Conservation (phyloP, 2,113 vertebrate genomes). For the Eurypyga helias region DNA sequence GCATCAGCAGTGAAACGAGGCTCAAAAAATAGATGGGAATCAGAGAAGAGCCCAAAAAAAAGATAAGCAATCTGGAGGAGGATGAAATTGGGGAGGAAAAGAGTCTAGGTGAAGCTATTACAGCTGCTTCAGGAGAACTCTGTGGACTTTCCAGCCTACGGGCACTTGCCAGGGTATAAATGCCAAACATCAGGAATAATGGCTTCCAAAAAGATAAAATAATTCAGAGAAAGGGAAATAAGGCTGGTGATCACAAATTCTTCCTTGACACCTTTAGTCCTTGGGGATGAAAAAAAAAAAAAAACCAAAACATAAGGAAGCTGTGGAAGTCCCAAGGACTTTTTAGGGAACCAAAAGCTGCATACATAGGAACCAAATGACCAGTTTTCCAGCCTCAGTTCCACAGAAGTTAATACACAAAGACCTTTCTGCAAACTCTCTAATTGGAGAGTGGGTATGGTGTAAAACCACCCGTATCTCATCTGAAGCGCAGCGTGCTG, state of each 20-base stretch:
- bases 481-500: not conserved
- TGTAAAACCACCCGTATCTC: not conserved
- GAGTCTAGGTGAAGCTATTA: not conserved
- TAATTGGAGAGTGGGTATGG: not conserved
- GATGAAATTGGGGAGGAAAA: not conserved
- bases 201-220: not conserved
- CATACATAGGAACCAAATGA: not conserved
- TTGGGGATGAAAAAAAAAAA: not conserved
- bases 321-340: not conserved
- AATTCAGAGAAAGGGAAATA: not conserved
- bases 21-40: not conserved
- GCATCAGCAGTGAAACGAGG: not conserved
- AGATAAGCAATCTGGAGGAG: not conserved
- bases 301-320: not conserved
- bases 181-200: not conserved
- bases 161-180: not conserved
- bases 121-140: not conserved
- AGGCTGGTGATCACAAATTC: not conserved
- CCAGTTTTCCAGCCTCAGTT: not conserved
- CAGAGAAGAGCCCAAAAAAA: rapidly evolving
- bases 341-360: not conserved
- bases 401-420: not conserved
- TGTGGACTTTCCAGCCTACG: not conserved
- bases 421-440: not conserved
- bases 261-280: not conserved